Conservation (phyloP, 2,888 invertebrate species). For the Ectropis crepuscularia region DNA sequence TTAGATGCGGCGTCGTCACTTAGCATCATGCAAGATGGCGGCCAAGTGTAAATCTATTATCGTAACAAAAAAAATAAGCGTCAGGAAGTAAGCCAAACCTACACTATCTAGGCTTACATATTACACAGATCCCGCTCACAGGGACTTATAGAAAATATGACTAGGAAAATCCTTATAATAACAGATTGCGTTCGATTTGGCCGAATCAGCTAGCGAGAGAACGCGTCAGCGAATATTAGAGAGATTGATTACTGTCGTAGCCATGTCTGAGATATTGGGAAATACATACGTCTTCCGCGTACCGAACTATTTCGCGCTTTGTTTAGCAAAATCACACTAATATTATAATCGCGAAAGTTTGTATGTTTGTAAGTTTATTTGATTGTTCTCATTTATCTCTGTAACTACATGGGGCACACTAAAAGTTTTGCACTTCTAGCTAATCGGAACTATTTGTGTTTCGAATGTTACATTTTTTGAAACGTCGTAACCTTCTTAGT, state of each 20-base stretch:
- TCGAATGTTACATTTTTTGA: too few species aligned
- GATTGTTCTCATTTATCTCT: too few species aligned
- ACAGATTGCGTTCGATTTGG: slow-evolving; percentile 34
- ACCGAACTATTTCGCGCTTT: not conserved
- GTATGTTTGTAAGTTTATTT: too few species aligned
- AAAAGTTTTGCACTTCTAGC: too few species aligned
- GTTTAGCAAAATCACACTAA: not conserved
- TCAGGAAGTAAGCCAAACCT: not conserved
- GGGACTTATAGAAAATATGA: slow-evolving; percentile 2
- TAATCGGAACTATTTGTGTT: too few species aligned
- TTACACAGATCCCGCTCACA: slow-evolving; percentile 4
- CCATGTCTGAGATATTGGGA: slow-evolving; percentile 96
- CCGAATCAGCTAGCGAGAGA: slow-evolving; percentile 34
- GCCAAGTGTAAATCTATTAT: not conserved
- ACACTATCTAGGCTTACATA: slow-evolving; percentile 5
- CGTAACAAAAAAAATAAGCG: not conserved
- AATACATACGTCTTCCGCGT: slow-evolving; percentile 71
- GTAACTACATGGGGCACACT: too few species aligned
- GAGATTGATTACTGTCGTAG: slow-evolving; percentile 35
- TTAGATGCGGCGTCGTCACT: too few species aligned
- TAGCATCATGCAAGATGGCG: too few species aligned
- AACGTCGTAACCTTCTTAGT: too few species aligned
- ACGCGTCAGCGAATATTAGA: slow-evolving; percentile 38
- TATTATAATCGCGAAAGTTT: too few species aligned
- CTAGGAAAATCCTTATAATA: slow-evolving; percentile 27